These are phyloP conservation scores for Dendrocopos noguchii DNA, from an alignment of 2,113 vertebrate species.

Conservation along the genomic window DNA sequence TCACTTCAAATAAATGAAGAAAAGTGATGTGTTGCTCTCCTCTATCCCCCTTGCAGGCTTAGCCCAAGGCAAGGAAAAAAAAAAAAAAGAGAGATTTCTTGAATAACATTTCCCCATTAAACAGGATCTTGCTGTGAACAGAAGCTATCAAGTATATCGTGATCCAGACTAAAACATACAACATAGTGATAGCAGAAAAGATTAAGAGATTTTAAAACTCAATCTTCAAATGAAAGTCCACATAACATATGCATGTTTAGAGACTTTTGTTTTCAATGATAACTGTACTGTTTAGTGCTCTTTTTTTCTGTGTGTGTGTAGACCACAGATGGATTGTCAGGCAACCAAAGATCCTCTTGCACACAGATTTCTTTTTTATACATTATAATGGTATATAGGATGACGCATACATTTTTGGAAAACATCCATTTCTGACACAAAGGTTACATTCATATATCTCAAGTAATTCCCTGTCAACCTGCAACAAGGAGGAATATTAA, in stretches of 20 bases:
- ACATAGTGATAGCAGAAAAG: not conserved
- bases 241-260: not conserved
- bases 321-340: constrained; percentile 4
- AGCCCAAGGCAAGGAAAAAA: not conserved
- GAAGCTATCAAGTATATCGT: not conserved
- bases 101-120: not conserved
- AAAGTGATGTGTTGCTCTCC: not conserved
- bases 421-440: not conserved
- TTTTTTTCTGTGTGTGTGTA: not conserved
- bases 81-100: not conserved
- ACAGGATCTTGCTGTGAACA: not conserved
- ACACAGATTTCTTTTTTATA: not conserved
- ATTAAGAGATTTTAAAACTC: not conserved
- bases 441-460: not conserved
- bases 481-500: no score
- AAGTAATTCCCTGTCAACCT: not conserved
- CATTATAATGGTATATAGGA: not conserved
- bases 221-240: not conserved
- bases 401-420: not conserved
- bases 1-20: not conserved
- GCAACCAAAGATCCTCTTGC: not conserved
- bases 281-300: not conserved
- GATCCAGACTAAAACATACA: not conserved
- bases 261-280: not conserved
- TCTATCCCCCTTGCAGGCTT: not conserved